Percentiles rank a stretch among this genome's conserved stretches.
Evolutionary conservation across 2,797 vertebrate species (phyloP).

Genomic region (Microchirus variegatus): DNA sequence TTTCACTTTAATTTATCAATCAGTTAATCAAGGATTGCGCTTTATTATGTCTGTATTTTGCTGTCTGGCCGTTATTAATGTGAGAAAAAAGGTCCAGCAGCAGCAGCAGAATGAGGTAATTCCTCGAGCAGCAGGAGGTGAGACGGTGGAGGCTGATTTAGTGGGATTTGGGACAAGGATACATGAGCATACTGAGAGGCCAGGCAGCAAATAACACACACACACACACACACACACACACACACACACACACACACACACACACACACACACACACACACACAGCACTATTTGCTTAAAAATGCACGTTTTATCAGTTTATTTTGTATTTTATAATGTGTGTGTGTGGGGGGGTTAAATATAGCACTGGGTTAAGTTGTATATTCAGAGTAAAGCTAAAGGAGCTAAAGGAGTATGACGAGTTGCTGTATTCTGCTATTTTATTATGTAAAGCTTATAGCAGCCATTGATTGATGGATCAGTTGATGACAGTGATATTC

Average conservation of each 20-base stretch:
- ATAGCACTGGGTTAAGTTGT: no score
- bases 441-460: no score
- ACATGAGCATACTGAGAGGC: slow-evolving; percentile 33
- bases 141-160: slow-evolving; percentile 64
- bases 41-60: not conserved
- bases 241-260: not conserved
- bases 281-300: not conserved
- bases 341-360: not conserved
- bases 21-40: not conserved
- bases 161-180: slow-evolving; percentile 47
- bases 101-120: slow-evolving; percentile 46
- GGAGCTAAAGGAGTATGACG: no score
- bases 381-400: not conserved
- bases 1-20: not conserved
- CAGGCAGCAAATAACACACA: slow-evolving; percentile 5
- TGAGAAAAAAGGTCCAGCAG: slow-evolving; percentile 58
- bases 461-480: no score
- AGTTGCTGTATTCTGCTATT: no score
- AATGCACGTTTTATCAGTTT: not conserved
- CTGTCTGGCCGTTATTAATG: slow-evolving; percentile 52
- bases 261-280: slow-evolving; percentile 8
- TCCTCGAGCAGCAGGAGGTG: slow-evolving; percentile 56
- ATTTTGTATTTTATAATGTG: not conserved
- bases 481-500: no score
- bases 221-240: slow-evolving; percentile 6